Conservation (phyloP, 53 echinoderm and acorn worm genomes). For the Pentamera pediparva region DNA sequence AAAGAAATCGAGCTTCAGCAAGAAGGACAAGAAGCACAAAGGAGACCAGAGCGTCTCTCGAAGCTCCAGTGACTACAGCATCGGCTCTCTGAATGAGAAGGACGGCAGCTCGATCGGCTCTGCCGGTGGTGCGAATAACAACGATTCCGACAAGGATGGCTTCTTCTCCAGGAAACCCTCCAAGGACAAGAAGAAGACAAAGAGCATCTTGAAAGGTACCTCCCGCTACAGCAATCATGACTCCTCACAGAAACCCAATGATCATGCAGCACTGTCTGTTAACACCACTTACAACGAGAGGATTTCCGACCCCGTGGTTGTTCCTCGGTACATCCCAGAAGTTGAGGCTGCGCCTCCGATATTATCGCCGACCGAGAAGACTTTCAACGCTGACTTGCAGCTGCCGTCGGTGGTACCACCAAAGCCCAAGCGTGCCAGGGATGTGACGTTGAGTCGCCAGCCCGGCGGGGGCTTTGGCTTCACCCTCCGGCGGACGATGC, state of each 20-base stretch:
- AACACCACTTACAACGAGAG: slow-evolving; percentile 80
- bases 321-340: slow-evolving; percentile 32
- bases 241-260: slow-evolving; percentile 46
- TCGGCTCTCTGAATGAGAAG: slow-evolving; percentile 26
- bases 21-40: slow-evolving; percentile 30
- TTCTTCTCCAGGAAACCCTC: slow-evolving; percentile 40
- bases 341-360: slow-evolving; percentile 26
- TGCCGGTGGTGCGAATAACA: neutral
- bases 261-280: slow-evolving; percentile 46
- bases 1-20: slow-evolving; percentile 53
- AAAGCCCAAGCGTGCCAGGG: slow-evolving; percentile 75
- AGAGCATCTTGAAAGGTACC: slow-evolving; percentile 72
- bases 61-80: slow-evolving; percentile 35
- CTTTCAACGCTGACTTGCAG: slow-evolving; percentile 63
- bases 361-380: slow-evolving; percentile 51
- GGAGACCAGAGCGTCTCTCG: slow-evolving; percentile 21
- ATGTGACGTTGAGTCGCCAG: slow-evolving; percentile 73
- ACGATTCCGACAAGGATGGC: slow-evolving; percentile 27
- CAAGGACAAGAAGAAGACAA: slow-evolving; percentile 50
- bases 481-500: slow-evolving; percentile 78
- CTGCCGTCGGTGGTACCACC: slow-evolving; percentile 76
- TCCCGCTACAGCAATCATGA: slow-evolving; percentile 56
- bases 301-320: slow-evolving; percentile 32
- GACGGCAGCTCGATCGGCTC: neutral
- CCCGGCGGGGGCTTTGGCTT: slow-evolving; percentile 90